Conservation (phyloP, 2,888 invertebrate genomes). For the Melanotus villosus region DNA sequence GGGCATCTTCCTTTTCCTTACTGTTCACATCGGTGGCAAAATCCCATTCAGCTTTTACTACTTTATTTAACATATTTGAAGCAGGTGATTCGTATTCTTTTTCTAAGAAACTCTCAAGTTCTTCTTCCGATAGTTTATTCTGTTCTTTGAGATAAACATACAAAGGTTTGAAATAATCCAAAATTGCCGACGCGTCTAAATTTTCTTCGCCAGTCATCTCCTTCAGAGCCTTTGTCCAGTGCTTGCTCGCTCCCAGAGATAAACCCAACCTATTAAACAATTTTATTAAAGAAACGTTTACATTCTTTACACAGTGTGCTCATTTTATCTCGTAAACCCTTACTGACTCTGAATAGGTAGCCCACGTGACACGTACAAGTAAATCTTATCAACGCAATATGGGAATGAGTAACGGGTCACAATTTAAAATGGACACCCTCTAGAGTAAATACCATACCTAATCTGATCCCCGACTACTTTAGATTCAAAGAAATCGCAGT, state of each 20-base stretch:
- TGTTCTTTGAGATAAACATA: conserved; percentile 69
- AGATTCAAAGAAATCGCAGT: conserved; percentile 59
- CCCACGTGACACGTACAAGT: too few species aligned
- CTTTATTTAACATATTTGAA: conserved; percentile 58
- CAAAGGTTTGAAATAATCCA: conserved; percentile 74
- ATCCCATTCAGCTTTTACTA: conserved; percentile 62
- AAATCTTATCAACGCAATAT: too few species aligned
- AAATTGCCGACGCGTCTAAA: conserved; percentile 71
- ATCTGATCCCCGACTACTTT: conserved; percentile 67
- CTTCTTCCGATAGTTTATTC: conserved; percentile 59
- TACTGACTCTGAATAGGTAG: too few species aligned
- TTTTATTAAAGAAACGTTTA: too few species aligned
- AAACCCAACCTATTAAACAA: too few species aligned
- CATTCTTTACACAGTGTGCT: too few species aligned
- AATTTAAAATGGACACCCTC: too few species aligned
- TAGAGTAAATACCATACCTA: too few species aligned
- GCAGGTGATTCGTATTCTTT: conserved; percentile 55
- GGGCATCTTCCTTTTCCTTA: conserved; percentile 51
- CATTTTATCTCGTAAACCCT: too few species aligned
- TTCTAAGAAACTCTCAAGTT: conserved; percentile 51
- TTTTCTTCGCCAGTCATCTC: conserved; percentile 72
- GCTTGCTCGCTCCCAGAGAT: conserved; percentile 68
- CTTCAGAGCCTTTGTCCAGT: conserved; percentile 74
- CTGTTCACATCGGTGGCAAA: conserved; percentile 63
- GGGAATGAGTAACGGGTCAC: too few species aligned